These are phyloP conservation scores for Cygnus atratus DNA, from an alignment of 2,113 vertebrate genomes.

Conservation along the genomic window DNA sequence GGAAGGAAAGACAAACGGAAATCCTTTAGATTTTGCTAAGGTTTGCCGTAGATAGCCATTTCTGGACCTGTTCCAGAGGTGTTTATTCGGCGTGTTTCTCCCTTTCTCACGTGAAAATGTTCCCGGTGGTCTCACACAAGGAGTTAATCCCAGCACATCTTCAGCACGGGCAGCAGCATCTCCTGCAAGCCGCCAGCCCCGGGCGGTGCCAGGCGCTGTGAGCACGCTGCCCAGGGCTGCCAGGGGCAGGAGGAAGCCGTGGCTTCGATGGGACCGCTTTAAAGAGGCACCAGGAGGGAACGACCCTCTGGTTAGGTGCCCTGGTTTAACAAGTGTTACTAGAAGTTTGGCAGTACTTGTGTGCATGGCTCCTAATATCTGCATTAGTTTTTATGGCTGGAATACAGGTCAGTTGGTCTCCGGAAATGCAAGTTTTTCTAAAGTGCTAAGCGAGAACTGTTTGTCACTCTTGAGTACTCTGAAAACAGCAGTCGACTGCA, in stretches of 20 bases:
- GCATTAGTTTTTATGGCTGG: neutral
- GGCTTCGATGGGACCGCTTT: neutral
- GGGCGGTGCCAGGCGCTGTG: neutral
- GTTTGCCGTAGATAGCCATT: neutral
- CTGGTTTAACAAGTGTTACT: neutral
- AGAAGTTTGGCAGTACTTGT: neutral
- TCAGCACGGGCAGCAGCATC: neutral
- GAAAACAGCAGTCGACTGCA: neutral
- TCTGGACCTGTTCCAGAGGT: slow-evolving; percentile 3
- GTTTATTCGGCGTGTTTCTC: neutral
- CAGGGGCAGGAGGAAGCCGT: neutral
- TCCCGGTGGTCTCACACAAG: neutral
- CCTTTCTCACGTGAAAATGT: neutral
- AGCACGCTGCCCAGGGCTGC: neutral
- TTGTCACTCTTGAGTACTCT: neutral
- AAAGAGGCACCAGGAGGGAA: neutral
- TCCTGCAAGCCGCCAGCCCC: neutral
- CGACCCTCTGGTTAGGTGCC: neutral
- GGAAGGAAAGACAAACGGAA: slow-evolving; percentile 34
- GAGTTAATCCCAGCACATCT: neutral
- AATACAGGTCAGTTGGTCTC: neutral
- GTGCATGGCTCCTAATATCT: neutral
- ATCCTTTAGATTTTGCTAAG: neutral
- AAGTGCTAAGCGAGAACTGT: neutral
- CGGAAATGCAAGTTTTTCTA: neutral